Evolutionary conservation across 2,797 vertebrate species (phyloP).

Genomic region (Muraenolepis orangiensis): DNA sequence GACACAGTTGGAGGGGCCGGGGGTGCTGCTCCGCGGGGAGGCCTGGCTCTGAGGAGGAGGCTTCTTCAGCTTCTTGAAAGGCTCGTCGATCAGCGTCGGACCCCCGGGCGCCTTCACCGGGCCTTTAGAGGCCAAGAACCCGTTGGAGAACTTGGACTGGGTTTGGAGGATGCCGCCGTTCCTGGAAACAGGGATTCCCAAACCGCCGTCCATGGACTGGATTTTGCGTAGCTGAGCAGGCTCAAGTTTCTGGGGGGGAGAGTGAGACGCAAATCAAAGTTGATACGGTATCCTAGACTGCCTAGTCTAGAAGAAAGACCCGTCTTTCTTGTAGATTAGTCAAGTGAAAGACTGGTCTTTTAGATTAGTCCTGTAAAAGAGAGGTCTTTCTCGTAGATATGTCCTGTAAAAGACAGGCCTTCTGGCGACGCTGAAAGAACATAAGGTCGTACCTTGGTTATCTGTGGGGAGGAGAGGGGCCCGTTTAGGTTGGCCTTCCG

Average conservation of each 20-base stretch:
- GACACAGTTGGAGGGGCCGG: constrained; percentile 55
- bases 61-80: constrained; percentile 81
- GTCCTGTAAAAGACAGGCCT: too few species aligned
- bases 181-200: constrained; percentile 76
- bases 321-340: too few species aligned
- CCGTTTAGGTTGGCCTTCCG: constrained; percentile 76
- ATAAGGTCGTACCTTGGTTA: constrained; percentile 75
- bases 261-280: neutral
- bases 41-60: constrained; percentile 53
- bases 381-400: too few species aligned
- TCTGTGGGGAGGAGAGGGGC: constrained; percentile 67
- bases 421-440: too few species aligned
- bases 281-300: too few species aligned
- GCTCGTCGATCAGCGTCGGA: constrained; percentile 68
- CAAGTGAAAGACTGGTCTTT: too few species aligned
- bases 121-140: constrained; percentile 59
- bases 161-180: constrained; percentile 70
- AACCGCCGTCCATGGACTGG: constrained; percentile 76
- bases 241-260: constrained; percentile 75
- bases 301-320: too few species aligned
- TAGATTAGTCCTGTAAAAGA: too few species aligned
- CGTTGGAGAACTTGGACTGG: constrained; percentile 62
- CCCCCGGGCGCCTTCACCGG: constrained; percentile 47
- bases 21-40: constrained; percentile 63
- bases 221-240: constrained; percentile 71